Conservation (phyloP, 2,888 invertebrate species). For the Polia nebulosa region DNA sequence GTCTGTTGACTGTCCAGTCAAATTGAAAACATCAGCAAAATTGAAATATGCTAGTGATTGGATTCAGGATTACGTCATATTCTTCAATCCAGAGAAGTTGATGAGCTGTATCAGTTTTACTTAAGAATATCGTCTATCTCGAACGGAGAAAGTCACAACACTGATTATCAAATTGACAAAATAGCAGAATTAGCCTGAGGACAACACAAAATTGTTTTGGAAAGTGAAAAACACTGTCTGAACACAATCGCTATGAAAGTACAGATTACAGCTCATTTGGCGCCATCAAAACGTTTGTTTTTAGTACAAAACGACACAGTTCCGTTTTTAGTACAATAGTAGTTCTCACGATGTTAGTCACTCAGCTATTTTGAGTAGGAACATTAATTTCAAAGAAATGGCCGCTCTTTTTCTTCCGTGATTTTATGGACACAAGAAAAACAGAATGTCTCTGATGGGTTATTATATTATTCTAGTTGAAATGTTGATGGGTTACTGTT, state of each 20-base stretch:
- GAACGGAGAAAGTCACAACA: conserved; percentile 28
- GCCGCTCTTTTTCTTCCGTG: conserved; percentile 39
- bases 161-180: conserved; percentile 33
- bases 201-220: conserved; percentile 50
- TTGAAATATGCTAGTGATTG: neutral
- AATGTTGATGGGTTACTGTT: conserved; percentile 34
- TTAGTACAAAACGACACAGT: conserved; percentile 67
- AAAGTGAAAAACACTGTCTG: conserved; percentile 48
- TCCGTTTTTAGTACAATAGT: conserved; percentile 70
- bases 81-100: too few species aligned
- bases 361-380: conserved; percentile 56
- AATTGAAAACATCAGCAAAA: too few species aligned
- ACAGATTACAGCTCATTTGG: conserved; percentile 62
- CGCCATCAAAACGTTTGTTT: conserved; percentile 67
- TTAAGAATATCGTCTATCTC: neutral
- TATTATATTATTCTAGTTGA: conserved; percentile 24
- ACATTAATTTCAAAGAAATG: conserved; percentile 53
- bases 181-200: conserved; percentile 30
- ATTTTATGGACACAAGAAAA: conserved; percentile 34
- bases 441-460: conserved; percentile 28
- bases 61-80: too few species aligned
- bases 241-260: conserved; percentile 48
- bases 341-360: conserved; percentile 64
- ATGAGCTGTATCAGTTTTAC: too few species aligned
- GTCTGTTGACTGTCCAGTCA: too few species aligned